Evolutionary conservation across 2,113 vertebrate genomes (phyloP), one percentile per base, ranked within the genome.

Genomic region (Neogale vison): DNA sequence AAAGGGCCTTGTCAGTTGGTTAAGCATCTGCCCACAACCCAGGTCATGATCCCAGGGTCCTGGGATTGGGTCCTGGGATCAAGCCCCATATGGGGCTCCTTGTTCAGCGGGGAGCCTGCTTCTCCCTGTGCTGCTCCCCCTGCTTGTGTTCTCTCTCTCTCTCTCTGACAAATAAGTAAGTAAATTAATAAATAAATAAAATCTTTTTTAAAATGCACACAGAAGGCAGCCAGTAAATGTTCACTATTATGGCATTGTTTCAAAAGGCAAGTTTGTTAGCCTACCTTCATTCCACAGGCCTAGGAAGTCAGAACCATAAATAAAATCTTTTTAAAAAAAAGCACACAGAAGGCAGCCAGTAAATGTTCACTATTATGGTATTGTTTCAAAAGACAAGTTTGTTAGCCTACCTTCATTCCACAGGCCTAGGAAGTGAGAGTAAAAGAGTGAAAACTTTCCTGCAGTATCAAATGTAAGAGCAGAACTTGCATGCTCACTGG

Each of bases 341-440:
- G 4, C 24, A 86, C 23, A 77, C 39, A 85, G 29, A 50, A 69
- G 63, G 21, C 15, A 63, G 15, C 17, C 52, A 82, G 8, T 77
- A 86, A 91, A 85, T 72, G 42, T 29, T 92, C 55, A 24, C 47
- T 65, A 12, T 72, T 59, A 65, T 9, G 12, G 9, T 42, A 81
- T 20, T 92, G n/a, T 80, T 97, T 80, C 72, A 82, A 95, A 96
- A 85, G 65, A 8, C 61, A 80, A 88, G 57, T 67, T 65, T 90
- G 61, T 42, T 80, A 79, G 67, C 15, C 86, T 61, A 79, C 55
- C 61, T 86, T 36, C 6, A 59, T 67, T 92, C 82, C 92, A 55
- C 71, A 80, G 26, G 47, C 61, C 81, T 86, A 79, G 24, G 59
- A 86, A 89, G 9, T 52, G 24, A 47, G 81, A 77, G 31, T 4